Conservation (phyloP, 2,113 vertebrate species). For the Callionymus lyra region DNA sequence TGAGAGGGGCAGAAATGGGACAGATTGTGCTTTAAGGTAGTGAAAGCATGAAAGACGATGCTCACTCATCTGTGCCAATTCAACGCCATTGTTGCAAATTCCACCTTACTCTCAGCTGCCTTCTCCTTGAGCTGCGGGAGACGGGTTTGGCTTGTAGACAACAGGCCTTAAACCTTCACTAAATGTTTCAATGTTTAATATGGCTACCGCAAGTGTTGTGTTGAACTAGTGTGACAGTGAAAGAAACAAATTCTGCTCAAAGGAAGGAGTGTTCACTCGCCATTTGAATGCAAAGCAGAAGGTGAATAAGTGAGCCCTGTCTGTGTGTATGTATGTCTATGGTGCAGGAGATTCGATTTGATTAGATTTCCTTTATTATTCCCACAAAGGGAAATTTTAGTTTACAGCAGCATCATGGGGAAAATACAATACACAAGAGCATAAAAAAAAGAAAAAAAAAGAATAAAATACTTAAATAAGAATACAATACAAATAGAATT, state of each 20-base stretch:
- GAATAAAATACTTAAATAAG: too few relatives aligned
- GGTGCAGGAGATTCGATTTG: constrained; percentile 46
- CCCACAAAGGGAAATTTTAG: too few relatives aligned
- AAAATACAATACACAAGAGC: too few relatives aligned
- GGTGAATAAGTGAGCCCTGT: constrained; percentile 65
- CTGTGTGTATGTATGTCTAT: constrained; percentile 41
- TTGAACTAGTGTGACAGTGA: too few relatives aligned
- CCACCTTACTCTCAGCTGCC: constrained; percentile 44
- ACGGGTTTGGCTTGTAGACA: constrained; percentile 3
- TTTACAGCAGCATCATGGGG: constrained; percentile 35
- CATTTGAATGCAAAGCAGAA: constrained; percentile 71
- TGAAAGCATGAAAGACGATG: constrained; percentile 59
- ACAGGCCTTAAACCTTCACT: too few relatives aligned
- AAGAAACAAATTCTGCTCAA: too few relatives aligned
- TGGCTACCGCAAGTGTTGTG: too few relatives aligned
- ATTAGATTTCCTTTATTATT: constrained; percentile 59
- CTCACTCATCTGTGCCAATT: constrained; percentile 61
- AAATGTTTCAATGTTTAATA: too few relatives aligned
- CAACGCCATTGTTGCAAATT: constrained; percentile 66
- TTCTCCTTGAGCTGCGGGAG: constrained; percentile 49
- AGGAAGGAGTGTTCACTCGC: constrained; percentile 56
- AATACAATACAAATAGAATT: too few relatives aligned
- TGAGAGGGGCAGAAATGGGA: constrained; percentile 50
- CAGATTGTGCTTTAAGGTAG: constrained; percentile 57
- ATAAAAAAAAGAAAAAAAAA: too few relatives aligned